Evolutionary conservation across 2,888 invertebrate species (phyloP).

Genomic region (Parnassius apollo): DNA sequence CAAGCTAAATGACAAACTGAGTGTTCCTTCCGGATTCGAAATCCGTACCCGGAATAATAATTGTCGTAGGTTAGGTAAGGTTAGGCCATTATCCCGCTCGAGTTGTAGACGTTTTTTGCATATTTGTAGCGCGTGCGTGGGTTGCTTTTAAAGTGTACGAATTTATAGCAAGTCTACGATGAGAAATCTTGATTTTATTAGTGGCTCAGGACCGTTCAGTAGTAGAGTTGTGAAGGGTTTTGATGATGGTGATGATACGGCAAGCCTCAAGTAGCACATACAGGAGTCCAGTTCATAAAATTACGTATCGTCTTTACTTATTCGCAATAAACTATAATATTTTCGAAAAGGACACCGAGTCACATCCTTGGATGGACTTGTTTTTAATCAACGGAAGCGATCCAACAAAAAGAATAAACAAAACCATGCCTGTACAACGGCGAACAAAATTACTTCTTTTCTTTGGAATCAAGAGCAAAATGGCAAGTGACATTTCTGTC

Average conservation of each 20-base stretch:
- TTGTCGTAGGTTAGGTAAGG: slow-evolving; percentile 3
- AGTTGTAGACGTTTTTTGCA: slow-evolving; percentile 10
- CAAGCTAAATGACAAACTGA: slow-evolving; percentile 9
- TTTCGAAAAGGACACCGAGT: neutral
- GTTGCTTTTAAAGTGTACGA: neutral
- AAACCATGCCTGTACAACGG: slow-evolving; percentile 13
- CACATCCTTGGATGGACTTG: slow-evolving; percentile 14
- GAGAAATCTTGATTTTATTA: neutral
- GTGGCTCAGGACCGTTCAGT: no score
- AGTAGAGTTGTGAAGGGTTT: no score
- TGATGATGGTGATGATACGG: no score
- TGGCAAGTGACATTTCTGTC: slow-evolving; percentile 9
- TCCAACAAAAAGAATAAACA: slow-evolving; percentile 11
- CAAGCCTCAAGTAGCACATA: no score
- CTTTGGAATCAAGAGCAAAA: slow-evolving; percentile 6
- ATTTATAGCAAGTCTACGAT: neutral
- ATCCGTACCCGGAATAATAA: slow-evolving; percentile 19
- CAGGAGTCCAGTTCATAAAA: no score
- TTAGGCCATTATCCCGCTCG: slow-evolving; percentile 7
- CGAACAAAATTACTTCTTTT: slow-evolving; percentile 19
- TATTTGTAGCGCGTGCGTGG: slow-evolving; percentile 2
- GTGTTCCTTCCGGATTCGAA: slow-evolving; percentile 25
- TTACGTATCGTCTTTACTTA: no score
- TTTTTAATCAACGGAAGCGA: slow-evolving; percentile 26
- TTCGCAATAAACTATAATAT: neutral